Evolutionary conservation across 1,140 invertebrate genomes (phyloP).

Genomic region (Bactericera cockerelli): DNA sequence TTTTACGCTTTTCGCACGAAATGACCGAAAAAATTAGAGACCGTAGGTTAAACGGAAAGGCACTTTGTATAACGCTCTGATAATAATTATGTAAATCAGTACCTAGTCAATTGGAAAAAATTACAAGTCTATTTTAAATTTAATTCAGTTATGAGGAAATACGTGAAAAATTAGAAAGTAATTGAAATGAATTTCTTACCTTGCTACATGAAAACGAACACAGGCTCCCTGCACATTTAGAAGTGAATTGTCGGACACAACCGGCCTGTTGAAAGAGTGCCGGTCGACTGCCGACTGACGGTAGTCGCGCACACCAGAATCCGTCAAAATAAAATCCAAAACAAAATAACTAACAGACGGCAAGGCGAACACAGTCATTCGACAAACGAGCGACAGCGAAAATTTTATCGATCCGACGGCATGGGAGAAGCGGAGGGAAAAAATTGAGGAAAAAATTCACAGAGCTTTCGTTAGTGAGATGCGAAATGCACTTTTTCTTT

Average conservation of each 20-base stretch:
- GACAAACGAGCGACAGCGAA: constrained; percentile 3
- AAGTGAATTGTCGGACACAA: background rate
- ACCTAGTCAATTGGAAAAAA: too few species aligned
- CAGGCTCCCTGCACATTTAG: constrained; percentile 9
- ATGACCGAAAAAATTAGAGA: too few species aligned
- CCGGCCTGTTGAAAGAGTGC: background rate
- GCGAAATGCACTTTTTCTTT: background rate
- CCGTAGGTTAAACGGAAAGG: too few species aligned
- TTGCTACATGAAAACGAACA: constrained; percentile 8
- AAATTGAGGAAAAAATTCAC: background rate
- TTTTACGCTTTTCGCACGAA: too few species aligned
- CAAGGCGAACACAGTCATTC: background rate
- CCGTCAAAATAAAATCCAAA: constrained; percentile 9
- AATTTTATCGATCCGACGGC: background rate
- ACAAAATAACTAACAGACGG: background rate
- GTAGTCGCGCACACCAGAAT: constrained; percentile 1
- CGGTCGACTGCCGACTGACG: background rate
- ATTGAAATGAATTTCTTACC: background rate
- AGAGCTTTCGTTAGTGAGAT: background rate
- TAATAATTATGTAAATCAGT: too few species aligned
- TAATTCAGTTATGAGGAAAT: too few species aligned
- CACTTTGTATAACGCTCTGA: too few species aligned
- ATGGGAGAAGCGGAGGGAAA: too few species aligned
- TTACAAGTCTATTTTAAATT: too few species aligned
- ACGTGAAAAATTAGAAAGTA: too few species aligned